Evolutionary conservation across 53 echinoderm and acorn worm species (phyloP), one percentile per base, ranked within the genome.

Genomic region (Temnopleurus reevesii): DNA sequence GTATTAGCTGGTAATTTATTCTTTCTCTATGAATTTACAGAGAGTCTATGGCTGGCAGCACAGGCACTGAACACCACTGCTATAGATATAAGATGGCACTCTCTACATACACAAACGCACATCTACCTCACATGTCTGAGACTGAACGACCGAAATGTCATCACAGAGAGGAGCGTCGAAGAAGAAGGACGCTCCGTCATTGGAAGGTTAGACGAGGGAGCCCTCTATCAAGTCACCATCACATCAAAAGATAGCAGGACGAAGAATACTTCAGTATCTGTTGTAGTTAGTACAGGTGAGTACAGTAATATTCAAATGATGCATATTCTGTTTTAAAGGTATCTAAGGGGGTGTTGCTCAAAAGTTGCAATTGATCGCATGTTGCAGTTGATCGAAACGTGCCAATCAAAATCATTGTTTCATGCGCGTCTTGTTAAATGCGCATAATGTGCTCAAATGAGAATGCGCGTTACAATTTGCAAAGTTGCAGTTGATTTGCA

Each of bases 11-110:
- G n/a, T n/a, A n/a, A n/a, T n/a, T n/a, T n/a, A 10, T 51, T 15
- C 8, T 26, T 59, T 59, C 59, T 59, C 21, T 59, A 1, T 59
- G 8, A 59, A 59, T 82, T 12, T 17, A 0, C 56, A 82, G 82
- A 55, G 6, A 35, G 82, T 18, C 82, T 82, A 7, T 54, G 34
- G 55, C n/a, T 82, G 0, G 12, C 21, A 8, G 55, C 82, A 54
- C n/a, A 35, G 49, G 33, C 82, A 8, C 34, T 82, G 12, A 82
- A 82, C 55, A 35, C 53, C 21, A 82, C 82, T 53, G 82, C 56
- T 33, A 17, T 82, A 30, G 82, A 54, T 82, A 55, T 82, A 10
- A 82, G 55, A 82, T 82, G 82, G 82, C 82, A 21, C 55, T 82
- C 82, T 82, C 55, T n/a, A 5, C 82, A 18, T n/a, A 13, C 54